These are phyloP conservation scores for Alsophila aescularia DNA, from an alignment of 2,888 invertebrate species.

Conservation along the genomic window DNA sequence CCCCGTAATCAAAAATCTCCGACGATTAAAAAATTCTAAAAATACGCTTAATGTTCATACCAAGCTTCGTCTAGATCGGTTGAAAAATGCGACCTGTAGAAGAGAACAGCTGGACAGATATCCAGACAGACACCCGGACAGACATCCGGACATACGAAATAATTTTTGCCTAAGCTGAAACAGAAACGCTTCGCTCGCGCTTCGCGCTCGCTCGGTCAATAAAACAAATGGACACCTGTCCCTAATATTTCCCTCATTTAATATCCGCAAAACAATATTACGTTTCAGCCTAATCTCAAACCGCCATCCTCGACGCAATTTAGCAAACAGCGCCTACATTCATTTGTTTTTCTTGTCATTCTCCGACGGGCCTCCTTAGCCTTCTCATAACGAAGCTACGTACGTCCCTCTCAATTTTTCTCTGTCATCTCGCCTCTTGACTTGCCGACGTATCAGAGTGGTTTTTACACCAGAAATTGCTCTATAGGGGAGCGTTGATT, in stretches of 20 bases:
- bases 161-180: too few species aligned
- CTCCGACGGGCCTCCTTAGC: slow-evolving; percentile 38
- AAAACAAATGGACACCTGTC: slow-evolving; percentile 1
- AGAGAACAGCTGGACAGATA: too few species aligned
- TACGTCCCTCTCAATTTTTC: slow-evolving; percentile 65
- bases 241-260: slow-evolving; percentile 12
- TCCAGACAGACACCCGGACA: too few species aligned
- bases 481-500: slow-evolving; percentile 70
- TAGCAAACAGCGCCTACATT: slow-evolving; percentile 49
- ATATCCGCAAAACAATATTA: slow-evolving; percentile 23
- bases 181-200: too few species aligned
- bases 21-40: too few species aligned
- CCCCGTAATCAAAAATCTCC: too few species aligned
- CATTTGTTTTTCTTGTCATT: slow-evolving; percentile 66
- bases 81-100: too few species aligned
- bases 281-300: slow-evolving; percentile 29
- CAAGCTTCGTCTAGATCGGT: too few species aligned
- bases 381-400: slow-evolving; percentile 37
- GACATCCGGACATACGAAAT: too few species aligned
- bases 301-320: slow-evolving; percentile 35
- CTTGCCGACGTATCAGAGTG: slow-evolving; percentile 61
- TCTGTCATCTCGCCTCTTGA: slow-evolving; percentile 69
- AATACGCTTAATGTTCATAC: too few species aligned
- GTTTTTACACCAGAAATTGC: slow-evolving; percentile 68
- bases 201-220: too few species aligned